Conservation (phyloP, 2,113 vertebrate species). For the Sceloporus undulatus region DNA sequence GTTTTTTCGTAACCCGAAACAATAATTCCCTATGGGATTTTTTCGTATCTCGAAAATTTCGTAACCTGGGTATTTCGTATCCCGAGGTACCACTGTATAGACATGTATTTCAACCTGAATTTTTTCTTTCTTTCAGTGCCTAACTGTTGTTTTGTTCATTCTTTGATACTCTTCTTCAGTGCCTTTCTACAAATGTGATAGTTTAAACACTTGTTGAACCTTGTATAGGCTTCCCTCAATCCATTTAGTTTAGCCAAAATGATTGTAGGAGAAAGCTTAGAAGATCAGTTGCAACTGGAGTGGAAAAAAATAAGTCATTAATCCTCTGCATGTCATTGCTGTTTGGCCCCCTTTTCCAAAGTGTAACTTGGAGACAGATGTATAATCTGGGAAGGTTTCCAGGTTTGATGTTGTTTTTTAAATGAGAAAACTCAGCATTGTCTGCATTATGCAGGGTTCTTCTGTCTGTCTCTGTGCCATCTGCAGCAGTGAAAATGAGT, state of each 20-base stretch:
- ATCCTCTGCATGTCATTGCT: conserved; percentile 31
- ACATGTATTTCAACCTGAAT: conserved; percentile 17
- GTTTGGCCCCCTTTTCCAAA: conserved; percentile 46
- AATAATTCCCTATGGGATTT: too few relatives aligned
- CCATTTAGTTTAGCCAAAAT: conserved; percentile 21
- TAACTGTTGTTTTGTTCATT: conserved; percentile 42
- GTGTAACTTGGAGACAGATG: conserved; percentile 51
- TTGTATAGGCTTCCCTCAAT: neutral
- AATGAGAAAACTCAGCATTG: conserved; percentile 45
- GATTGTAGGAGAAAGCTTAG: conserved; percentile 9
- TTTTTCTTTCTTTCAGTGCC: neutral
- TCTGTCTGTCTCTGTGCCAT: conserved; percentile 42
- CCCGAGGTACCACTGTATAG: too few relatives aligned
- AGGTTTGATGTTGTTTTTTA: conserved; percentile 52
- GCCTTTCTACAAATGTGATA: neutral
- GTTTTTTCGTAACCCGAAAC: too few relatives aligned
- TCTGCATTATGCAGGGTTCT: conserved; percentile 38
- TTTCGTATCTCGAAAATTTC: too few relatives aligned
- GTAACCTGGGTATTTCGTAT: too few relatives aligned
- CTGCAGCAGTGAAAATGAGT: conserved; percentile 40
- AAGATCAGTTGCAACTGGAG: neutral
- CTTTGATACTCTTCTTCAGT: neutral
- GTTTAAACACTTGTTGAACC: neutral
- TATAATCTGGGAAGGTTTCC: conserved; percentile 53
- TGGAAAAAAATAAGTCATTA: conserved; percentile 37